phyloP scores from a whole-genome alignment of 2,113 vertebrate species.

The Pycnonotus jocosus region DNA sequence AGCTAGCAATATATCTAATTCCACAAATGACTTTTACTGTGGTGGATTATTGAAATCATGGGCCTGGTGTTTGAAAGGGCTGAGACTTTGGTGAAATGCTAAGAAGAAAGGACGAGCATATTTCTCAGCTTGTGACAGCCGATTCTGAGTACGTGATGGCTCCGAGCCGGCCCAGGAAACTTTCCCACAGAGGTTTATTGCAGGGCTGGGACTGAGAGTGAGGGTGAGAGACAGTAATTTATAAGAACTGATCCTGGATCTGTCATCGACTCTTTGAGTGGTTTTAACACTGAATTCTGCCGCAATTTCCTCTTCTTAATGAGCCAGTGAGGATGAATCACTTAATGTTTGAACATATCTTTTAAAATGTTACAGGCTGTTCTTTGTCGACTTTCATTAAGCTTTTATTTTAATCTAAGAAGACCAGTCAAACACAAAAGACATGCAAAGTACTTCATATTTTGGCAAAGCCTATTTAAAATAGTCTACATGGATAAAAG shows the following conservation, averaged over 20 bases:
- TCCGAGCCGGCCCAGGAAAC: slow-evolving; percentile 4
- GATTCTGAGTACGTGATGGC: not conserved
- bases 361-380: slow-evolving; percentile 45
- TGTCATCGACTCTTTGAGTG: slow-evolving; percentile 41
- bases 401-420: slow-evolving; percentile 52
- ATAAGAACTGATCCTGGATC: slow-evolving; percentile 45
- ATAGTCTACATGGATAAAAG: not conserved
- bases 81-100: not conserved
- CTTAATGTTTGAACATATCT: slow-evolving; percentile 48
- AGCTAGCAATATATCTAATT: slow-evolving; percentile 14
- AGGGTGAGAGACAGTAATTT: slow-evolving; percentile 40
- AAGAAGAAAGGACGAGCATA: not conserved
- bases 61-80: not conserved
- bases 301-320: slow-evolving; percentile 43
- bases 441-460: not conserved
- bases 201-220: slow-evolving; percentile 4
- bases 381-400: slow-evolving; percentile 43
- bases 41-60: not conserved
- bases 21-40: not conserved
- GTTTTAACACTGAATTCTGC: slow-evolving; percentile 58
- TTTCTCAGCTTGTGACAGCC: not conserved
- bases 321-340: slow-evolving; percentile 44
- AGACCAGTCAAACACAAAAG: slow-evolving; percentile 14
- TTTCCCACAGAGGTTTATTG: slow-evolving; percentile 7
- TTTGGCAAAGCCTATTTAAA: slow-evolving; percentile 1